A percentile compares a stretch with the other conserved stretches of the same genome.
phyloP scores from a whole-genome alignment of 35 echinoderm and acorn worm species.

The Patiria miniata region DNA sequence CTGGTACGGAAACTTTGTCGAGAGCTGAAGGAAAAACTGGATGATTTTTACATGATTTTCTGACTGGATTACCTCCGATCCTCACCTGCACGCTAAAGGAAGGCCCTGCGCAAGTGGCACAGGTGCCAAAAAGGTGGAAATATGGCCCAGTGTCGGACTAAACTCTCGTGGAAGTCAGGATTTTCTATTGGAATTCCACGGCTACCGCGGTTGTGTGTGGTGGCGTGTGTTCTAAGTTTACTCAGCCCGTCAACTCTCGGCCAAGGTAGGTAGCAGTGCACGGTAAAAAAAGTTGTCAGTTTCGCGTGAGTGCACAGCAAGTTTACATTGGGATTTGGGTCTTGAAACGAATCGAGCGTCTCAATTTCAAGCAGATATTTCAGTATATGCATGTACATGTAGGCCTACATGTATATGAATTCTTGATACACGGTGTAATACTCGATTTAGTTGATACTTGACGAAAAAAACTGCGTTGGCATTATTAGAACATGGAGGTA shows the following conservation, averaged over 20 bases:
- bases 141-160: not conserved
- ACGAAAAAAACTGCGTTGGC: too few relatives aligned
- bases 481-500: too few relatives aligned
- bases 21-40: not conserved
- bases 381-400: too few relatives aligned
- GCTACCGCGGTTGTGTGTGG: not conserved
- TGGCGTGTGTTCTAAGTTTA: not conserved
- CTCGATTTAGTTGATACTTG: too few relatives aligned
- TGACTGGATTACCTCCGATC: not conserved
- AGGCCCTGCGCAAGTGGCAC: not conserved
- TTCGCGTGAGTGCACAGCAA: not conserved
- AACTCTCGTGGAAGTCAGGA: not conserved
- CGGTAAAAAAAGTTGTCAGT: too few relatives aligned
- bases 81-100: not conserved
- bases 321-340: not conserved
- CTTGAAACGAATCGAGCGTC: too few relatives aligned
- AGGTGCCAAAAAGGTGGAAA: constrained; percentile 4
- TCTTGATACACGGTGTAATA: too few relatives aligned
- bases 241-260: constrained; percentile 1
- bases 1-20: not conserved
- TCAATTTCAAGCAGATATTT: too few relatives aligned
- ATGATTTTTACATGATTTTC: not conserved
- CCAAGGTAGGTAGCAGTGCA: not conserved
- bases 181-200: not conserved
- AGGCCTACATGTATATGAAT: too few relatives aligned